A percentile compares a stretch with the other conserved stretches of the same genome.
These are phyloP conservation scores for Diachasma alloeum DNA, from an alignment of 1,140 invertebrate genomes.

Conservation along the genomic window DNA sequence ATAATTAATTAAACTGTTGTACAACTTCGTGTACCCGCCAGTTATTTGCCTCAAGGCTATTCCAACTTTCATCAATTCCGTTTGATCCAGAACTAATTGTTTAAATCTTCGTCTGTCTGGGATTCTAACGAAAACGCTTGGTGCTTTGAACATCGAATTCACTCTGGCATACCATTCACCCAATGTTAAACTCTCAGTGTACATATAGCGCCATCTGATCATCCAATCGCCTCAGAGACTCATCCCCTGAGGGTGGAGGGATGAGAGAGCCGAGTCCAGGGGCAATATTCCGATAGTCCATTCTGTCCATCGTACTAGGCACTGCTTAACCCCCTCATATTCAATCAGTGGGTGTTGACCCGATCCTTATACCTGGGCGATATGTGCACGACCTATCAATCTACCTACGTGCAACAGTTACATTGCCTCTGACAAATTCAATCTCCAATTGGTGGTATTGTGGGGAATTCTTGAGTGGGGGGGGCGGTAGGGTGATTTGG, in stretches of 20 bases:
- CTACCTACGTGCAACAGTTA: neutral
- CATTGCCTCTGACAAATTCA: no score
- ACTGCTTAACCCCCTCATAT: neutral
- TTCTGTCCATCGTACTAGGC: neutral
- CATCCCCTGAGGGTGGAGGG: neutral
- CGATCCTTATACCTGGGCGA: neutral
- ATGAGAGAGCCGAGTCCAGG: neutral
- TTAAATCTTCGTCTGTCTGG: neutral
- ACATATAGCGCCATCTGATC: neutral
- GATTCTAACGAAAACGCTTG: neutral
- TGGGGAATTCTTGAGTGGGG: no score
- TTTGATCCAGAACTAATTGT: slow-evolving; percentile 4
- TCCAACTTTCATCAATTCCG: neutral
- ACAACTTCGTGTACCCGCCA: neutral
- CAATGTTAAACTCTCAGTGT: neutral
- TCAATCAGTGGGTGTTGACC: slow-evolving; percentile 5
- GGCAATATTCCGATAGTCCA: neutral
- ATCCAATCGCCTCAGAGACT: neutral
- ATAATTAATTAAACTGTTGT: neutral
- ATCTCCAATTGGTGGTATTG: no score
- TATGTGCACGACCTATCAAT: neutral
- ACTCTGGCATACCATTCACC: neutral
- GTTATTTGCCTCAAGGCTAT: neutral
- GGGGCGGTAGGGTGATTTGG: no score
- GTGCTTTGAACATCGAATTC: neutral